Evolutionary conservation across 92 coral and sea anemone species (phyloP).

Genomic region (Desmophyllum pertusum): DNA sequence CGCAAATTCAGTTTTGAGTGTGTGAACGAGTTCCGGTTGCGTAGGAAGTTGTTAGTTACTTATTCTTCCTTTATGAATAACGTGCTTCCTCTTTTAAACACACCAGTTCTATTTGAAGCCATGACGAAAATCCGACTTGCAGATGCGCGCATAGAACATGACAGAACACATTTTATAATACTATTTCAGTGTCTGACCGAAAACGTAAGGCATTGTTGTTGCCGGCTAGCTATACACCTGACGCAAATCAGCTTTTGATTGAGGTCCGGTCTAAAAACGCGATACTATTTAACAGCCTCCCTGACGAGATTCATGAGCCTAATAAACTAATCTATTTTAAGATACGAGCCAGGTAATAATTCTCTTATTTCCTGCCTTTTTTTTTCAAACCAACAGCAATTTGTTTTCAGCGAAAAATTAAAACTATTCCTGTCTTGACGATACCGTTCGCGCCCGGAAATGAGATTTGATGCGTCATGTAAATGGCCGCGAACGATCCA

Average conservation of each 20-base stretch:
- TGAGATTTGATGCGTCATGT: constrained; percentile 19
- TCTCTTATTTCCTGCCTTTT: constrained; percentile 28
- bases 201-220: constrained; percentile 2
- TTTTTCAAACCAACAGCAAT: constrained; percentile 23
- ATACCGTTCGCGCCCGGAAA: constrained; percentile 28
- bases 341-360: constrained; percentile 29
- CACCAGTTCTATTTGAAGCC: constrained; percentile 8
- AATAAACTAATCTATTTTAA: constrained; percentile 32
- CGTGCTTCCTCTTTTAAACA: too few species aligned
- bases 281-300: constrained; percentile 5
- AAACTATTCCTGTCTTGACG: constrained; percentile 14
- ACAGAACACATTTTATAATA: not conserved
- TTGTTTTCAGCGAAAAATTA: constrained; percentile 36
- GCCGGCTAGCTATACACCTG: constrained; percentile 23
- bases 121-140: not conserved
- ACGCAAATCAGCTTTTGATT: constrained; percentile 44
- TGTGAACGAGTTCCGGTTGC: not conserved
- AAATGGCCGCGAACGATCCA: constrained; percentile 29
- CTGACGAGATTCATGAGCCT: constrained; percentile 10
- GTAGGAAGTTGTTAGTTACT: not conserved
- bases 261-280: constrained; percentile 27
- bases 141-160: not conserved
- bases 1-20: not conserved
- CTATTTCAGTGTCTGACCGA: not conserved
- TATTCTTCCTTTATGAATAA: not conserved